These are phyloP conservation scores for Puma concolor DNA, from an alignment of 2,113 vertebrate species.

Conservation along the genomic window DNA sequence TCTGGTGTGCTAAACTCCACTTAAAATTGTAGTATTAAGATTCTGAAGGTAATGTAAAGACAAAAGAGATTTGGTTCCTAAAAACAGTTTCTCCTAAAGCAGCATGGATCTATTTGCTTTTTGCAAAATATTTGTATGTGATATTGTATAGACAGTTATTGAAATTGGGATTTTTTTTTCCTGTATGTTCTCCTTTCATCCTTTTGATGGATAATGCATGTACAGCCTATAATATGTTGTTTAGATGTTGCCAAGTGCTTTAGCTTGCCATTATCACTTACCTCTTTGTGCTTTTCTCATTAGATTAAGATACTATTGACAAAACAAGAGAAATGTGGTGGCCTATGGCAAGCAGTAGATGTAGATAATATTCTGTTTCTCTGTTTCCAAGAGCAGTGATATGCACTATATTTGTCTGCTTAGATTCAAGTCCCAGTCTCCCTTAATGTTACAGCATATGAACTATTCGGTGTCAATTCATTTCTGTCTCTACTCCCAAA, in stretches of 20 bases:
- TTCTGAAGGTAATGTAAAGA: background rate
- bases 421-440: conserved; percentile 28
- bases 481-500: conserved; percentile 48
- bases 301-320: conserved; percentile 9
- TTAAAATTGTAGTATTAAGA: background rate
- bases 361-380: background rate
- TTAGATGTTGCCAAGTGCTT: conserved; percentile 2
- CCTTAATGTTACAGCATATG: background rate
- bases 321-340: background rate
- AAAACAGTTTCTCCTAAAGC: background rate
- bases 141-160: background rate
- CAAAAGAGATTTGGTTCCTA: background rate
- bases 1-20: background rate
- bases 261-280: background rate
- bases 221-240: background rate
- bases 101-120: background rate
- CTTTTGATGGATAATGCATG: background rate
- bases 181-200: background rate
- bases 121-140: background rate
- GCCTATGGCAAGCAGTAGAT: conserved; percentile 24
- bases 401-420: background rate
- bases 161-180: background rate
- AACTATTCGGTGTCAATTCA: background rate
- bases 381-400: background rate
- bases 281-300: background rate